These are phyloP conservation scores for Rhinogobius similis DNA, from an alignment of 2,113 vertebrate species.

Conservation along the genomic window DNA sequence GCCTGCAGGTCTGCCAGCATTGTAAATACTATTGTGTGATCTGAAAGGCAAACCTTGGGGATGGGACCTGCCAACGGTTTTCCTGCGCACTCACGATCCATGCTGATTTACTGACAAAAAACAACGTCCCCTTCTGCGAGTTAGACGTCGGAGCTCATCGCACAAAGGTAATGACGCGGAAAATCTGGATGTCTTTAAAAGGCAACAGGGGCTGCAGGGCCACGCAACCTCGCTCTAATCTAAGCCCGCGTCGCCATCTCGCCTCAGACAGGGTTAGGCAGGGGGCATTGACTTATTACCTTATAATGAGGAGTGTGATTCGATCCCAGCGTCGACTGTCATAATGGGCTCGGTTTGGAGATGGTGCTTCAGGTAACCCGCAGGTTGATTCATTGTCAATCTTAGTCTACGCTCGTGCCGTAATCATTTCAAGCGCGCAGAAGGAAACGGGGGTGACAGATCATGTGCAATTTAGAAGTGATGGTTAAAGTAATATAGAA, in stretches of 20 bases:
- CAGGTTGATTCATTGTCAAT: slow-evolving; percentile 27
- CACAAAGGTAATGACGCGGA: slow-evolving; percentile 75
- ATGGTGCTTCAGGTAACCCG: slow-evolving; percentile 12
- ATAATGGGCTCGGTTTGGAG: slow-evolving; percentile 31
- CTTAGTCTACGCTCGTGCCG: slow-evolving; percentile 15
- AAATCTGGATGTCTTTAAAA: slow-evolving; percentile 79
- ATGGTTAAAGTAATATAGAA: slow-evolving; percentile 17
- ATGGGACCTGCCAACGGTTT: slow-evolving; percentile 53
- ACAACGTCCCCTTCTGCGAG: slow-evolving; percentile 61
- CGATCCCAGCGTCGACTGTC: slow-evolving; percentile 28
- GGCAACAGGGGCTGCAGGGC: slow-evolving; percentile 64
- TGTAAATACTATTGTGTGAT: slow-evolving; percentile 29
- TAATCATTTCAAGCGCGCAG: slow-evolving; percentile 38
- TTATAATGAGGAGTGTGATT: slow-evolving; percentile 30
- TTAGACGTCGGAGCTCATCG: slow-evolving; percentile 65
- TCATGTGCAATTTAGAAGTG: slow-evolving; percentile 7
- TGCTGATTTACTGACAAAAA: slow-evolving; percentile 70
- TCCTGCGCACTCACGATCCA: slow-evolving; percentile 45
- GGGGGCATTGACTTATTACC: slow-evolving; percentile 44
- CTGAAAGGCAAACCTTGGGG: slow-evolving; percentile 47
- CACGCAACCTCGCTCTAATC: slow-evolving; percentile 60
- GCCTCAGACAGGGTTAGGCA: slow-evolving; percentile 43
- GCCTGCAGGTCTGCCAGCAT: slow-evolving; percentile 19
- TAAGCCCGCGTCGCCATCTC: slow-evolving; percentile 38
- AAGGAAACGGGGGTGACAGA: slow-evolving; percentile 24